These are phyloP conservation scores for Brachypterus glaber DNA, from an alignment of 2,888 invertebrate species.

Conservation along the genomic window DNA sequence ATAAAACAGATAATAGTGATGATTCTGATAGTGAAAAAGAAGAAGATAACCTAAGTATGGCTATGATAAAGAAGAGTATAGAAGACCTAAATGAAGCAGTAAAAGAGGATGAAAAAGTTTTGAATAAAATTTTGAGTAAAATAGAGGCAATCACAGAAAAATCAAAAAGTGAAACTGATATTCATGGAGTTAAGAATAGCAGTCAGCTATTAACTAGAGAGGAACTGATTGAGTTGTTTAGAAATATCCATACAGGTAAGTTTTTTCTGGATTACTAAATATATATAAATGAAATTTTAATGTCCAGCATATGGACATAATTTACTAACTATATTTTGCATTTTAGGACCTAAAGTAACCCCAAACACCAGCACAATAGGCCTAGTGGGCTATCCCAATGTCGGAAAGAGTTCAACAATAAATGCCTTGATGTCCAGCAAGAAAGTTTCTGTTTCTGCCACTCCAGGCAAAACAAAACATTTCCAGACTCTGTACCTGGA, in stretches of 20 bases:
- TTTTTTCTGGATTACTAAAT: background rate
- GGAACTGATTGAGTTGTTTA: slow-evolving; percentile 63
- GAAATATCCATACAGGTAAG: slow-evolving; percentile 45
- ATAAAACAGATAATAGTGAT: slow-evolving; percentile 2
- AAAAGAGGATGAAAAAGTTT: slow-evolving; percentile 45
- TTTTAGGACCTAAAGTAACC: slow-evolving; percentile 24
- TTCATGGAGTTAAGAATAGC: slow-evolving; percentile 40
- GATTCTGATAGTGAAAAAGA: slow-evolving; percentile 5
- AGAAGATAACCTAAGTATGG: slow-evolving; percentile 23
- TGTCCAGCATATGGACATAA: too few relatives aligned
- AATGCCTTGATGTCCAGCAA: slow-evolving; percentile 82
- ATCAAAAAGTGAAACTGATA: slow-evolving; percentile 10
- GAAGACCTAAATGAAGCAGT: slow-evolving; percentile 47
- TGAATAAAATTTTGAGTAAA: slow-evolving; percentile 47
- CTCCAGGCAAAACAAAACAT: slow-evolving; percentile 98
- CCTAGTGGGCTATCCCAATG: slow-evolving; percentile 97
- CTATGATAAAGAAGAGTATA: slow-evolving; percentile 45
- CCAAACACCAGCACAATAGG: slow-evolving; percentile 69
- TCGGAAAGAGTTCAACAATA: slow-evolving; percentile 99
- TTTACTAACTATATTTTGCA: background rate
- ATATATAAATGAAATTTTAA: too few relatives aligned
- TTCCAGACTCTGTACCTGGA: slow-evolving; percentile 79
- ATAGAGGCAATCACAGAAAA: slow-evolving; percentile 38
- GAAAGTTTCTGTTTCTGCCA: slow-evolving; percentile 90
- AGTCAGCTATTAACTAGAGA: slow-evolving; percentile 54